Base-by-base conservation (phyloP, 35 echinoderm and acorn worm genomes). In the Patiria miniata region DNA sequence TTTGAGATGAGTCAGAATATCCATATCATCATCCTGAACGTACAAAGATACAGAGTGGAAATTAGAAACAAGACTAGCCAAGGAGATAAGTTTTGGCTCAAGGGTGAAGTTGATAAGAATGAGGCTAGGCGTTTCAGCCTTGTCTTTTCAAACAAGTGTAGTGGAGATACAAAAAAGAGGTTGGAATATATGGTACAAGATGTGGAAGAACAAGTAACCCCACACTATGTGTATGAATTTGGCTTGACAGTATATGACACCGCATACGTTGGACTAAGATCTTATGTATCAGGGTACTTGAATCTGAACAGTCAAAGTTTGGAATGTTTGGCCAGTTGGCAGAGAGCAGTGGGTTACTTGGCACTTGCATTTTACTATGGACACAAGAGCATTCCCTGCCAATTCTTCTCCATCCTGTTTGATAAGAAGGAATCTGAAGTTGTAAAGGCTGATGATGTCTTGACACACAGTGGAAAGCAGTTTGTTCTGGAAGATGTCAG, bases 161-260 rank as follows among this genome's bases (percentile, higher is more conserved):
- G 32, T 26, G 82, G 57, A 5, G 33, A 26, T 28, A 33, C 17
- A 21, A 51, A 60, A 22, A 2, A 6, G 53, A 61, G 19, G 17
- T 12, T 84, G 51, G 14, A 37, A 10, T 0, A 83, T 26, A 8
- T 65, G 10, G 40, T 89, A 0, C 37, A 34, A 19, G 57, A 61
- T 8, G 56, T 81, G 16, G 40, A 32, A 68, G 28, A 47, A 80
- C 23, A 86, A 15, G 8, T 33, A 0, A 1, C 39, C 8, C 23
- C 37, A 4, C 87, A 89, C 61, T 81, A 34, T 83, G 40, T 89
- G 37, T 83, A 83, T 73, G 87, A 89, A 44, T 89, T 89, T 83
- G 87, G 87, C 0, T 68, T 89, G 52, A 51, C 79, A 39, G 87
- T 37, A 5, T 80, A 83, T 68, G 79, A 61, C 36, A 56, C 65